These are phyloP conservation scores for Epinephelus fuscoguttatus DNA, from an alignment of 2,113 vertebrate genomes.

Conservation along the genomic window DNA sequence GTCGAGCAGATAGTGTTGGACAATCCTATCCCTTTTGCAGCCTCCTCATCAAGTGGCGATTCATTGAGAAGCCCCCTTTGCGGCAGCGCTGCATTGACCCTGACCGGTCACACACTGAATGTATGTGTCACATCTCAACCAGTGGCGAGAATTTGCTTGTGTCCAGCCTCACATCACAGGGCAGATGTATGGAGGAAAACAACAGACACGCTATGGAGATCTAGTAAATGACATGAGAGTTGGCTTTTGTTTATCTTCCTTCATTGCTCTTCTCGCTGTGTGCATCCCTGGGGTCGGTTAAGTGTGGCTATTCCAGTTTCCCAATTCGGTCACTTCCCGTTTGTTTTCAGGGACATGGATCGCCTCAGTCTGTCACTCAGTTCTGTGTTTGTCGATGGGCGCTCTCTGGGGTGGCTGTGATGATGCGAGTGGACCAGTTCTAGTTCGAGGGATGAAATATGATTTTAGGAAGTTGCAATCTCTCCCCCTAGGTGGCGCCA, in stretches of 20 bases:
- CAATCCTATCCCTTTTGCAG: constrained; percentile 21
- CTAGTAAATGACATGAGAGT: constrained; percentile 71
- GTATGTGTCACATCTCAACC: constrained; percentile 36
- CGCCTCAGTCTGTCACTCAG: constrained; percentile 55
- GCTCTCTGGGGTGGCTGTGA: constrained; percentile 73
- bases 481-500: constrained; percentile 90
- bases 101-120: constrained; percentile 3
- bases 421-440: constrained; percentile 76
- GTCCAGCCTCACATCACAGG: constrained; percentile 50
- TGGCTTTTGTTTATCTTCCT: constrained; percentile 62
- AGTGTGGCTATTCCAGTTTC: constrained; percentile 45
- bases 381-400: constrained; percentile 67
- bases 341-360: constrained; percentile 44
- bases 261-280: constrained; percentile 70
- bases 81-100: constrained; percentile 18
- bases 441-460: constrained; percentile 52
- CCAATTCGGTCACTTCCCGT: constrained; percentile 55
- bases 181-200: constrained; percentile 49
- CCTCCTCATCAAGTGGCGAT: neutral
- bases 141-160: constrained; percentile 38
- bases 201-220: constrained; percentile 66
- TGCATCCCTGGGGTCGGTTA: constrained; percentile 65
- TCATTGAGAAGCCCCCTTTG: constrained; percentile 31
- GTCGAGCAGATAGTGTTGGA: neutral
- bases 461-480: constrained; percentile 84